phyloP scores from a whole-genome alignment of 2,797 vertebrate species.

The Malurus splendens region DNA sequence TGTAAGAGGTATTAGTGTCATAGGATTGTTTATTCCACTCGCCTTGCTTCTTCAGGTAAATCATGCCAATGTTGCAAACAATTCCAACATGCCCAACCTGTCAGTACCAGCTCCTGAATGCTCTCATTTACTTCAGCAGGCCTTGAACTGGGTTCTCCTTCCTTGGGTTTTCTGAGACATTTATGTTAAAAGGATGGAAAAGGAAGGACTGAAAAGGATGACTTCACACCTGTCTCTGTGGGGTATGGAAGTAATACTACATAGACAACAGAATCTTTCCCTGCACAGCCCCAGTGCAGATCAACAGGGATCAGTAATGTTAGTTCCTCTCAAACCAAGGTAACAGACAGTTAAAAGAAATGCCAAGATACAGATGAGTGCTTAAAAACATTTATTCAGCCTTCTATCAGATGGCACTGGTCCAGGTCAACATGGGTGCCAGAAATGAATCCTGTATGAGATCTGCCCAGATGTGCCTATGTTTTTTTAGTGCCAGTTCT shows the following conservation, averaged over 20 bases:
- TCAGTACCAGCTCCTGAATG: neutral
- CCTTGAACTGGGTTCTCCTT: neutral
- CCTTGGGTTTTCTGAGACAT: neutral
- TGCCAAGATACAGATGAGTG: neutral
- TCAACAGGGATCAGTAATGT: neutral
- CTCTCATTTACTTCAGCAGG: neutral
- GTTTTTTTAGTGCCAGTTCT: neutral
- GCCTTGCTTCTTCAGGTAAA: neutral
- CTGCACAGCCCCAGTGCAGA: fast-evolving
- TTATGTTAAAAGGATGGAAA: neutral
- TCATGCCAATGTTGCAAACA: neutral
- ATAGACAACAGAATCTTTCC: neutral
- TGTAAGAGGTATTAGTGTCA: neutral
- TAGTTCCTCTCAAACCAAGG: neutral
- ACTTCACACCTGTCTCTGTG: neutral
- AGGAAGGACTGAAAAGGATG: neutral
- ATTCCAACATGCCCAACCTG: neutral
- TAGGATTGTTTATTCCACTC: neutral
- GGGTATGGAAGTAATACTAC: neutral
- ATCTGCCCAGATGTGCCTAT: neutral
- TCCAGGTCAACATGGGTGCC: neutral
- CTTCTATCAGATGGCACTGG: neutral
- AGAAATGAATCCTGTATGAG: neutral
- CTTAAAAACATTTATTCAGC: neutral
- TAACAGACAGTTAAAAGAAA: neutral